Percentiles rank a stretch among this genome's conserved stretches.
Conservation (phyloP, 2,888 invertebrate species). For the Notocelia uddmanniana region DNA sequence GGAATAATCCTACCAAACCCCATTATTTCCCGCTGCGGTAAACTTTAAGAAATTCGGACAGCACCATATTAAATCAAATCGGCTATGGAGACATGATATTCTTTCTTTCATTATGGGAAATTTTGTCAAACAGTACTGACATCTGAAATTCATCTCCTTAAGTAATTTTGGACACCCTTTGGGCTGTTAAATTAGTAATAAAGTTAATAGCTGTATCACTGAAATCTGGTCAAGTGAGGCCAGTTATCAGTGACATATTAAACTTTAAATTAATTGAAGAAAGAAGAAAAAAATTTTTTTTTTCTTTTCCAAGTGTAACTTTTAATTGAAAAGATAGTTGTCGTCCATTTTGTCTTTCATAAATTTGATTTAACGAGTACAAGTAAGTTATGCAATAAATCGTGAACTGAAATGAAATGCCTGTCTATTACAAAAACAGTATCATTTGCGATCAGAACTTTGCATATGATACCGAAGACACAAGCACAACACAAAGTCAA, state of each 20-base stretch:
- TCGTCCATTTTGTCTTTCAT: background rate
- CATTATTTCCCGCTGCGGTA: no score
- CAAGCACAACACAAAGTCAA: slow-evolving; percentile 52
- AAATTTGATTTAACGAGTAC: background rate
- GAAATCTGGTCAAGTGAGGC: background rate
- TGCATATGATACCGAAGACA: slow-evolving; percentile 19
- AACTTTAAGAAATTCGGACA: no score
- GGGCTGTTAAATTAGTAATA: no score
- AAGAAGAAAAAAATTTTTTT: background rate
- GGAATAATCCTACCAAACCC: no score
- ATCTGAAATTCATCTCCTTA: no score
- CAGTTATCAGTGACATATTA: background rate
- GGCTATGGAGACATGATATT: no score
- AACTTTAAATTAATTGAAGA: background rate
- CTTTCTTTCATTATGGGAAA: no score
- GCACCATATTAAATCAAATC: no score
- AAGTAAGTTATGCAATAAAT: background rate
- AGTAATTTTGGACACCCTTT: no score
- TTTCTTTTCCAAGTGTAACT: background rate
- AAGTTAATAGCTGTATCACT: no score
- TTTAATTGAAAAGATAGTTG: background rate
- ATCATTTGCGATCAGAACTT: slow-evolving; percentile 27
- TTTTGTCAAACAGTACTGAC: no score
- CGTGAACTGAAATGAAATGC: background rate
- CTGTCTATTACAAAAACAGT: background rate